Conservation (phyloP, 2,888 invertebrate genomes). For the Drosophila antonietae region DNA sequence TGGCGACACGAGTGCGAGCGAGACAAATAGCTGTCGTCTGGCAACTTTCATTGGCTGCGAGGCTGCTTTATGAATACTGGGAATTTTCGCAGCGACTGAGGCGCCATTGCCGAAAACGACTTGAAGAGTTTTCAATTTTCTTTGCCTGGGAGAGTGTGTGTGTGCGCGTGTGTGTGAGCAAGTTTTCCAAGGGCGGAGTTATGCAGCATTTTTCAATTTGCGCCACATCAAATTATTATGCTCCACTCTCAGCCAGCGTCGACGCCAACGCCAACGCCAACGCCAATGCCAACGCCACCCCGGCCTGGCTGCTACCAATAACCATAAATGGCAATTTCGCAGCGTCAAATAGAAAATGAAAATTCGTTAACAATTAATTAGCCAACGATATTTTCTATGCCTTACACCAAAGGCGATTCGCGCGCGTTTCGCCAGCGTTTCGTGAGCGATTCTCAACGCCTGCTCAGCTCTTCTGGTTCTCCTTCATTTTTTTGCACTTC, state of each 20-base stretch:
- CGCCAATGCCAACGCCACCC: slow-evolving; percentile 1
- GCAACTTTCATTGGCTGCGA: slow-evolving; percentile 52
- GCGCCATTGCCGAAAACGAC: slow-evolving; percentile 75
- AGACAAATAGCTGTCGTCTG: slow-evolving; percentile 47
- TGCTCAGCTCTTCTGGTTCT: neutral
- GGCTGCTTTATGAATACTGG: slow-evolving; percentile 68
- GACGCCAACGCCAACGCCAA: slow-evolving; percentile 33
- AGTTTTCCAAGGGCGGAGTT: slow-evolving; percentile 82
- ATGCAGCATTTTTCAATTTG: slow-evolving; percentile 82
- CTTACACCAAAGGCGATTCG: slow-evolving; percentile 19
- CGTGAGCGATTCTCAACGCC: slow-evolving; percentile 11
- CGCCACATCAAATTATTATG: slow-evolving; percentile 83
- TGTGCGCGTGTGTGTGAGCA: slow-evolving; percentile 17
- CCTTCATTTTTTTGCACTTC: neutral
- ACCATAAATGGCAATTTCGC: slow-evolving; percentile 76
- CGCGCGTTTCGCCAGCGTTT: slow-evolving; percentile 13
- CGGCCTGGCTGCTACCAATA: slow-evolving; percentile 49
- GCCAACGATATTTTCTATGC: slow-evolving; percentile 39
- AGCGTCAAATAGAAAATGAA: slow-evolving; percentile 73
- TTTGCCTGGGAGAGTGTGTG: slow-evolving; percentile 29
- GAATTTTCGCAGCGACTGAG: slow-evolving; percentile 61
- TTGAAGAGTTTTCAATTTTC: slow-evolving; percentile 78
- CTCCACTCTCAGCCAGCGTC: slow-evolving; percentile 55
- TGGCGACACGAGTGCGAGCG: slow-evolving; percentile 42
- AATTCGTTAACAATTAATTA: slow-evolving; percentile 79